Evolutionary conservation across 2,888 invertebrate species (phyloP), one percentile per base, ranked within the genome.

Genomic region (Oligia latruncula): DNA sequence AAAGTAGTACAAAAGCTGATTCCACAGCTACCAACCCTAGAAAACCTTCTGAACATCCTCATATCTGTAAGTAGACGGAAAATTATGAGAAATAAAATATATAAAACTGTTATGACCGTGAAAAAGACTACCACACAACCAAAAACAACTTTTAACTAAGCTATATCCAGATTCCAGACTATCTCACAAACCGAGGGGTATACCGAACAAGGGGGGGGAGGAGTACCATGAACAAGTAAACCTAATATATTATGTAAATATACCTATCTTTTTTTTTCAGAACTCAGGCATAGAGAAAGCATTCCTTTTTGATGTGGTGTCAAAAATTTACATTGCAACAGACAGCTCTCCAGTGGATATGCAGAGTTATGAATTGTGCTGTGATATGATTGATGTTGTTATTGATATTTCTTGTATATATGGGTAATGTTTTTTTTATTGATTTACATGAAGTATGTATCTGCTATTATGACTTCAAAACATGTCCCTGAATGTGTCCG

Each of bases 371-470:
- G 99, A 99, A 96, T 97, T 99, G 65, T 99, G 99, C 97, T 99
- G 99, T 97, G 99, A 99, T 97, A 99, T 99, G 99, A 99, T 99
- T 91, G 99, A 99, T 97, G 99, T 99, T 74, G 99, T 99, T 78
- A 99, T 99, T 90, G 99, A 99, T 97, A 98, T 99, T 82, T 99
- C 99, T 15, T 99, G 99, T 97, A 99, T 99, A 95, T 99, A 99
- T 97, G 99, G 99, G 99, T 98, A 96, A 95, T 94, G 13, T 15
- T 91, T 17, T 49, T 40, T 72, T 60, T 60, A 17, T 55, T 43
- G 2, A 60, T 13, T 29, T 43, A 15, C 29, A 43, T 46, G 4
- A 11, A 15, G 9, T 20, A 74, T 55, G 15, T 67, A 6, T 64
- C 5, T 35, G 23, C 35, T 65, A 35, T 23, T 5, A 23, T 73